Percentiles rank a stretch among this genome's conserved stretches.
These are phyloP conservation scores for Phyto melanocephala DNA, from an alignment of 2,888 invertebrate species.

Conservation along the genomic window DNA sequence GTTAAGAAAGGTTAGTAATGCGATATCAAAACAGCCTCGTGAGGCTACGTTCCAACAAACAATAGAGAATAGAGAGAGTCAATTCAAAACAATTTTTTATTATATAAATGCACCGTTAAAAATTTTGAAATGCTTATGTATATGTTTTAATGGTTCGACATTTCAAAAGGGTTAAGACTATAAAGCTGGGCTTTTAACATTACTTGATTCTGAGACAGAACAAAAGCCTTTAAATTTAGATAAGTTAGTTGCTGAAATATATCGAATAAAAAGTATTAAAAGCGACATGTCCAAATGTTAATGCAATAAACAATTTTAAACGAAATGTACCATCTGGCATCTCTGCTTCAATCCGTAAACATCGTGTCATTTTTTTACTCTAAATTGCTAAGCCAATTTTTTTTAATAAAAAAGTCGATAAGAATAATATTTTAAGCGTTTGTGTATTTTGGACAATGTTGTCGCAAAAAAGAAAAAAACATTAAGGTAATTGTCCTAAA, in stretches of 20 bases:
- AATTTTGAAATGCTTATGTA: constrained; percentile 48
- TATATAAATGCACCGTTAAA: constrained; percentile 13
- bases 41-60: constrained; percentile 33
- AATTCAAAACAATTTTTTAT: constrained; percentile 37
- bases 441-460: too few species aligned
- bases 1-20: constrained; percentile 17
- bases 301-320: constrained; percentile 16
- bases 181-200: constrained; percentile 23
- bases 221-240: neutral
- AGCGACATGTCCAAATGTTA: too few species aligned
- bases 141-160: constrained; percentile 30
- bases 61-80: constrained; percentile 4
- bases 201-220: constrained; percentile 18
- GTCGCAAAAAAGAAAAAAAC: too few species aligned
- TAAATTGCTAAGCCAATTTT: too few species aligned
- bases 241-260: constrained; percentile 22
- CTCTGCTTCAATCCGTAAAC: too few species aligned
- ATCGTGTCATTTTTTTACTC: too few species aligned
- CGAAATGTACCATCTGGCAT: neutral
- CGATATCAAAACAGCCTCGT: constrained; percentile 11
- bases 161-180: constrained; percentile 31
- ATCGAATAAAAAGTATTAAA: too few species aligned
- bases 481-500: too few species aligned
- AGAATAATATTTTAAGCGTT: too few species aligned
- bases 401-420: too few species aligned